A percentile compares a stretch with the other conserved stretches of the same genome.
These are phyloP conservation scores for Pomatostomus ruficeps DNA, from an alignment of 2,113 vertebrate species.

Conservation along the genomic window DNA sequence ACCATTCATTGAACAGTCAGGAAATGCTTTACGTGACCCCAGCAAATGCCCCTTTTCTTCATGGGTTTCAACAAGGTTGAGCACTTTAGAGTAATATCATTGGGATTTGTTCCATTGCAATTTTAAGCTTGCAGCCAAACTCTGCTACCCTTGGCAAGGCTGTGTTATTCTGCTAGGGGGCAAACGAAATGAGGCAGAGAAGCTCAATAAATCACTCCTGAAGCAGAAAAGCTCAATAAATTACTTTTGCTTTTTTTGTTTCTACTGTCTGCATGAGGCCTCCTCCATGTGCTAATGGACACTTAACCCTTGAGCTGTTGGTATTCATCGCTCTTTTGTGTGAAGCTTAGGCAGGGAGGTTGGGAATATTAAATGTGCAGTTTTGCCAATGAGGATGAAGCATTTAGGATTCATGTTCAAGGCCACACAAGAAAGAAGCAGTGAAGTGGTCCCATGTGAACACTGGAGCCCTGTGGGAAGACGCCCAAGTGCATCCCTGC, in stretches of 20 bases:
- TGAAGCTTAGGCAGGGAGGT: not conserved
- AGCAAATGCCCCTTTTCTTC: not conserved
- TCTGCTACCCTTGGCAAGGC: not conserved
- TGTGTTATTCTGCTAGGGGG: not conserved
- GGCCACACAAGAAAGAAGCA: not conserved
- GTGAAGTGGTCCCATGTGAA: not conserved
- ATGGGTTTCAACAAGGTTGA: not conserved
- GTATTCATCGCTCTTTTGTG: fast-evolving
- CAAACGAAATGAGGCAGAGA: not conserved
- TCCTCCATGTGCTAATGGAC: not conserved
- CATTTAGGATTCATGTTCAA: not conserved
- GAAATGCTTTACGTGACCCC: not conserved
- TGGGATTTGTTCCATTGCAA: not conserved
- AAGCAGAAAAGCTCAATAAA: not conserved
- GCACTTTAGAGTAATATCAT: not conserved
- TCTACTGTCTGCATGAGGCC: not conserved
- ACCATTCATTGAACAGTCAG: not conserved
- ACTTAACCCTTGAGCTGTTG: not conserved
- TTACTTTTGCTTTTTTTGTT: not conserved
- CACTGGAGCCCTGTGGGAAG: not conserved
- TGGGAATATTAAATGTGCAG: not conserved
- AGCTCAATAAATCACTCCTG: not conserved
- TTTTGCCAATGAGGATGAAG: not conserved
- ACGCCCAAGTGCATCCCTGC: fast-evolving
- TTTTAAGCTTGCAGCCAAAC: not conserved